Evolutionary conservation across 2,888 invertebrate species (phyloP), one percentile per base, ranked within the genome.

Genomic region (Malthinus flaveolus): DNA sequence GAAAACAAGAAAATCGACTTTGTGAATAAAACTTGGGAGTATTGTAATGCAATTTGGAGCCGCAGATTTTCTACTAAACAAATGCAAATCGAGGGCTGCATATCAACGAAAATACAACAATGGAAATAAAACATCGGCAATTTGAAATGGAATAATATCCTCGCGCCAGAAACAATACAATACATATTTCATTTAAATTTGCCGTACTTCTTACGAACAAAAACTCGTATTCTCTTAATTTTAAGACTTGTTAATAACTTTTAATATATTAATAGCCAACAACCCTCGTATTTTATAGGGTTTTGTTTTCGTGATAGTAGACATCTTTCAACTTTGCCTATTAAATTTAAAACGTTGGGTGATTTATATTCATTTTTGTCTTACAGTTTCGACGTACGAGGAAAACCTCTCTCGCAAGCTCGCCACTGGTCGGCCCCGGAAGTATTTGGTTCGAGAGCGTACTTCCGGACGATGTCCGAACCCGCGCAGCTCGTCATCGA

Each of bases 331-430:
- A 3, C 23, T 23, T 23, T 23, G 23, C 5, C 5, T 2, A 23
- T 23, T 23, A 23, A 23, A 23, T 23, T 23, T 23, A 23, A 3
- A 23, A 23, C 35, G 35, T 7, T 10, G 10, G 3, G n/a, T 35
- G 23, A 23, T 6, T 39, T 39, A 39, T 42, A 15, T 5, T 42
- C 9, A 42, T 42, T 42, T 42, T 42, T 23, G 23, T 53, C 10
- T 86, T 84, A 0, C 86, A 93, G 93, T 78, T 91, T 93, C 79
- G 91, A 93, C 81, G 92, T 92, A 13, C 86, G 93, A 66, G 93
- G 92, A 71, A 92, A 90, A 79, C 87, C 89, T 67, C 81, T 90
- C 68, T 85, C 85, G 49, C 88, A 91, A 72, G 92, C 91, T 45
- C 84, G 87, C 52, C 93, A 93, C 81, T 90, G 90, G 88, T 93